Base-by-base conservation (phyloP, 2,113 vertebrate species). In the Oncorhynchus nerka region DNA sequence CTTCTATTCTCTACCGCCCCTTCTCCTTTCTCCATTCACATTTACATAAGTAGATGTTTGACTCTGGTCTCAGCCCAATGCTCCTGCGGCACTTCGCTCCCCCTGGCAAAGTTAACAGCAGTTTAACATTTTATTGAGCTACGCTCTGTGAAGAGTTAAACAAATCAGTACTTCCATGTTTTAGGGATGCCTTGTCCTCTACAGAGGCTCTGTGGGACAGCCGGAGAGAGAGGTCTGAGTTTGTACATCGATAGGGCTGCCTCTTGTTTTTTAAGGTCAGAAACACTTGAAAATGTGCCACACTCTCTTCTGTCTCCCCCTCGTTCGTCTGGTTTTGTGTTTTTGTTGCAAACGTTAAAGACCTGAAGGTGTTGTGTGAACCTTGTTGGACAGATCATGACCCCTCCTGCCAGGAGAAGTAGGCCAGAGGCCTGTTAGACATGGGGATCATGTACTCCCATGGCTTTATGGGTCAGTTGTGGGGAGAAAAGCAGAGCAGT, bases 341-440 rank as follows among this genome's bases (percentile, higher is more conserved):
- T 26, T 67, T 67, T 19, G 30, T 30, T 67, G 65, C 26, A 30
- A 30, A 67, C 28, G 12, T 67, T 4, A 13, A 30, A 65, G 26
- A 65, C 62, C 62, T 24, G 9, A 26, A 65, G 16, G 19, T 16
- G 12, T 55, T 55, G 51, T 16, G 51, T 55, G 51, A 55, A 55
- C 51, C 16, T 55, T 55, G 12, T 19, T 55, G 51, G 51, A 55
- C 16, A 55, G 51, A 55, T 55, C 51, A 55, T 55, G 51, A 22
- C 59, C 13, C 67, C 39, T 16, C 55, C 34, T 32, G 11, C 66
- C 12, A 57, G 51, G 26, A 55, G 57, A 78, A 82, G 71, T 78
- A 80, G 75, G 78, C 45, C 78, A 75, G 39, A 45, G 70, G 73
- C 19, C 73, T 78, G 76, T 73, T 74, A 70, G 81, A 70, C 74